Conservation (phyloP, 2,888 invertebrate species). For the Himalopsyche anomala region DNA sequence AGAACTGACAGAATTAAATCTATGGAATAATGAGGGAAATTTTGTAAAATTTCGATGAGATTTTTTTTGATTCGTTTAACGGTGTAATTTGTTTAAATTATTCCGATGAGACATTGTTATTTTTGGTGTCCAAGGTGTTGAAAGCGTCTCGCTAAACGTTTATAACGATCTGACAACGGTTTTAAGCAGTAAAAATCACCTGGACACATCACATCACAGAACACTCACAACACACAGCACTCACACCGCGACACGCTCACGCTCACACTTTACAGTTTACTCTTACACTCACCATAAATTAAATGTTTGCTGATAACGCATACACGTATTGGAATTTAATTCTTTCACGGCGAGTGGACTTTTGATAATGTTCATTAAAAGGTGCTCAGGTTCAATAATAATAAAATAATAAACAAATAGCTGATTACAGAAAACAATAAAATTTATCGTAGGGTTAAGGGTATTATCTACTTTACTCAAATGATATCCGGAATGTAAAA, state of each 20-base stretch:
- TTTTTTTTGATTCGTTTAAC: too few species aligned
- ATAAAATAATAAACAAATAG: constrained; percentile 34
- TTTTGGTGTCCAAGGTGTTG: constrained; percentile 6
- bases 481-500: too few species aligned
- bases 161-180: constrained; percentile 30
- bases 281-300: constrained; percentile 22
- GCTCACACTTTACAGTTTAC: constrained; percentile 2
- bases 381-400: constrained; percentile 16
- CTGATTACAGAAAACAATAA: neutral
- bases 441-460: too few species aligned
- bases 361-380: constrained; percentile 29
- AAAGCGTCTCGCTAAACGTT: constrained; percentile 3
- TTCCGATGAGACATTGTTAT: neutral
- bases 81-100: too few species aligned
- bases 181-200: constrained; percentile 34
- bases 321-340: constrained; percentile 13
- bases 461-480: too few species aligned
- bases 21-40: too few species aligned
- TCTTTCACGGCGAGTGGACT: constrained; percentile 11
- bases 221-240: too few species aligned
- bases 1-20: too few species aligned
- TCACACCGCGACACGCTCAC: neutral
- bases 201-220: constrained; percentile 9
- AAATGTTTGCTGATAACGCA: constrained; percentile 12
- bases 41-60: too few species aligned